Base-by-base conservation (phyloP, 2,797 vertebrate genomes). In the Sciaenops ocellatus region DNA sequence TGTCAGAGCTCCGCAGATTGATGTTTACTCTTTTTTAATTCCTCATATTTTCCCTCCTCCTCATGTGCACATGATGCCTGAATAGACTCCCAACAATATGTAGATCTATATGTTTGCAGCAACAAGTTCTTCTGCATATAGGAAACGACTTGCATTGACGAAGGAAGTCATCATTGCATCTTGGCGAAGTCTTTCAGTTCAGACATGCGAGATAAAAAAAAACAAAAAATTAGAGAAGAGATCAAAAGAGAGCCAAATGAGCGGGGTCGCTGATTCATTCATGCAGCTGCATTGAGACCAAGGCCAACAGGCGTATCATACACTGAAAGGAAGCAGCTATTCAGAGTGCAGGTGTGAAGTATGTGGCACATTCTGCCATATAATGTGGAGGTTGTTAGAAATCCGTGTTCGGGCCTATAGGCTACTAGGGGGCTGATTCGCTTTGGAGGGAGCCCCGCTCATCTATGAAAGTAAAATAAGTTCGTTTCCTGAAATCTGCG, bases 321-420 rank as follows among this genome's bases (percentile, higher is more conserved):
- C 95, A 93, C 94, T 97, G 96, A 98, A 97, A 97, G 96, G 95
- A 94, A 90, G 93, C 93, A 95, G 95, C 98, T 96, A 98, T 99
- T 99, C 97, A 98, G 94, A 91, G 93, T 96, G 98, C 98, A 99
- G 98, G 98, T 99, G 98, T 97, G 96, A 97, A 96, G 95, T 96
- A 95, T 96, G 96, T 94, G 94, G 95, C 94, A 95, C 95, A 95
- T 96, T 97, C 95, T 96, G 96, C 94, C 95, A 95, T 96, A 96
- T 97, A 97, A 97, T 97, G 96, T 95, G 95, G 95, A 97, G 96
- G 96, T 96, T 98, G 97, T 97, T 97, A 95, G 96, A 97, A 96
- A 97, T 96, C 97, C 96, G 95, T 96, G 97, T 96, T 97, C 94
- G 90, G 94, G 95, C 96, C 95, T 95, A 95, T 60, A 65, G 78